Percentiles rank a stretch among this genome's conserved stretches.
Conservation (phyloP, 2,797 vertebrate genomes). For the Halcyon badia region DNA sequence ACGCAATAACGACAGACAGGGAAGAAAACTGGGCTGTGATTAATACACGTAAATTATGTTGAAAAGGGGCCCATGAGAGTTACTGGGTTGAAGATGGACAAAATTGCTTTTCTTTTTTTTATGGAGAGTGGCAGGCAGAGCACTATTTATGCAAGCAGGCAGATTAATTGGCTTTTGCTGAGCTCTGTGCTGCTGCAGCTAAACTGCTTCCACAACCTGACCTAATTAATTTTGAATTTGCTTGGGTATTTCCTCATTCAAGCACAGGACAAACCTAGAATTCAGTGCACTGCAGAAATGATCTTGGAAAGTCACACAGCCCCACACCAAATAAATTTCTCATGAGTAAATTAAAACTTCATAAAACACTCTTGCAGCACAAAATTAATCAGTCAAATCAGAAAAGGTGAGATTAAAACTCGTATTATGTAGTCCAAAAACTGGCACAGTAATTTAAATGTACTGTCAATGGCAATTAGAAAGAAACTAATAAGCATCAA, state of each 20-base stretch:
- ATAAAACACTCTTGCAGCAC: background rate
- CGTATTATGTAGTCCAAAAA: background rate
- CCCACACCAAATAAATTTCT: background rate
- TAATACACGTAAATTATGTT: background rate
- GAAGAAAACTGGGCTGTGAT: background rate
- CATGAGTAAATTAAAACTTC: background rate
- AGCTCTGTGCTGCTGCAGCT: background rate
- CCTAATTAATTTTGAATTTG: background rate
- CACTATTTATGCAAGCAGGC: background rate
- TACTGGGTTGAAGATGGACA: background rate
- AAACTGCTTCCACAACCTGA: slow-evolving; percentile 13
- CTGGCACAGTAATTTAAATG: background rate
- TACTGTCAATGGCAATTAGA: background rate
- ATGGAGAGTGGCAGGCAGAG: background rate
- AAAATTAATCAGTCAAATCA: background rate
- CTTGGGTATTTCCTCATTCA: background rate
- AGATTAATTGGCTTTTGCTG: slow-evolving; percentile 47
- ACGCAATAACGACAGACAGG: background rate
- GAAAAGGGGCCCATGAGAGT: background rate
- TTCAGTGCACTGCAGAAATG: background rate
- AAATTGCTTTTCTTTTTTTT: slow-evolving; percentile 36
- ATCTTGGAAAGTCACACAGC: background rate
- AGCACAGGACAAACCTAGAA: background rate
- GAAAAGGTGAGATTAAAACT: background rate
- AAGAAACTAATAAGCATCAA: background rate